Conservation (phyloP, 2,888 invertebrate species). For the Chrysina gloriosa region DNA sequence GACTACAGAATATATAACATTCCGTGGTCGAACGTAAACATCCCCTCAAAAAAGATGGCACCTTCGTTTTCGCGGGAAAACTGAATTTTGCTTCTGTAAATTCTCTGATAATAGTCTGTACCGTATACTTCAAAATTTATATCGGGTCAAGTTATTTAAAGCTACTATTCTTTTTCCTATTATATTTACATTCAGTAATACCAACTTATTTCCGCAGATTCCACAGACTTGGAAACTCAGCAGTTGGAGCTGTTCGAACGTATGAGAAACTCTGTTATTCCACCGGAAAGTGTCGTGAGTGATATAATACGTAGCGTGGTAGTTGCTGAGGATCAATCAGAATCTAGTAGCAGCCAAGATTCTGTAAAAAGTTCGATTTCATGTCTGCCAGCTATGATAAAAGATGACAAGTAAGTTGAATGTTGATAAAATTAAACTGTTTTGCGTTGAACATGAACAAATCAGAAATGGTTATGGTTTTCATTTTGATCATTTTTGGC, state of each 20-base stretch:
- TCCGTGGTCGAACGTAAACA: too few relatives aligned
- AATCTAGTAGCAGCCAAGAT: slow-evolving; percentile 17
- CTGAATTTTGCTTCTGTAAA: too few relatives aligned
- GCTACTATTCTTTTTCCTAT: too few relatives aligned
- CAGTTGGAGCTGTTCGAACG: slow-evolving; percentile 10
- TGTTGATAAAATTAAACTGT: background rate
- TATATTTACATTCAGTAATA: background rate
- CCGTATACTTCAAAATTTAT: too few relatives aligned
- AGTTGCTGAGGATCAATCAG: slow-evolving; percentile 17
- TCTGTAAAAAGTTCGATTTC: background rate
- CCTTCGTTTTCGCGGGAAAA: too few relatives aligned
- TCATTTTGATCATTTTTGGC: too few relatives aligned
- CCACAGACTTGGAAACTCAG: background rate
- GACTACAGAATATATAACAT: too few relatives aligned
- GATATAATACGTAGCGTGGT: slow-evolving; percentile 39
- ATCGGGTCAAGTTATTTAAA: too few relatives aligned
- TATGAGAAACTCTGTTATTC: slow-evolving; percentile 37
- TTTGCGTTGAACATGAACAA: background rate
- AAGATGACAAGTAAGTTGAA: slow-evolving; percentile 16
- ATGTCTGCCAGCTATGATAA: slow-evolving; percentile 27
- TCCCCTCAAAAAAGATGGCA: too few relatives aligned
- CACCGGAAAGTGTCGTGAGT: slow-evolving; percentile 42
- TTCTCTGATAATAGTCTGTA: too few relatives aligned
- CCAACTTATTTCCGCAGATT: background rate
- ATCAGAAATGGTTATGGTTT: too few relatives aligned